Evolutionary conservation across 2,113 vertebrate genomes (phyloP), one percentile per base, ranked within the genome.

Genomic region (Desmodus rotundus): DNA sequence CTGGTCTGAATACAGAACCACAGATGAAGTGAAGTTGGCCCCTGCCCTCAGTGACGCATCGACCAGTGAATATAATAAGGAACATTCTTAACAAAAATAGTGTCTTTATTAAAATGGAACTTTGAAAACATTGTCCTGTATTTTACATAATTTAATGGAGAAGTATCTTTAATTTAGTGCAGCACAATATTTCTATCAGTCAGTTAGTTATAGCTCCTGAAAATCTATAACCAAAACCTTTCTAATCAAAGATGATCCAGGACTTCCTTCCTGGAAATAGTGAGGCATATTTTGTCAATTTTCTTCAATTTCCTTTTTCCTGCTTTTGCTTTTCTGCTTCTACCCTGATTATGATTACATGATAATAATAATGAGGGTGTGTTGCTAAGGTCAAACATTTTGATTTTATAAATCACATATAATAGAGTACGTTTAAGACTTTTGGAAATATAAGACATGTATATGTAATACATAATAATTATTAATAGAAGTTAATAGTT

Each of bases 391-490:
- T 41, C 17, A 89, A 86, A 80, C 26, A 43, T 74, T 88, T 96
- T 87, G 38, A 83, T 80, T 68, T 58, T 77, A 24, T 77, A 61
- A 78, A 63, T 43, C 19, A 68, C 14, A 67, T 43, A 2, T 85
- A 56, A 38, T 52, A 87, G 19, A 33, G 11, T 70, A 1, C 76
- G 20, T 54, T 77, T 87, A 93, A 80, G 6, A 22, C 16, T 86
- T 90, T 67, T 56, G 33, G 74, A 96, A 92, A 41, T 85, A 91
- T 85, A 91, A 95, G 31, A 82, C 11, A n/a, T 9, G 54, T 17
- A 82, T 33, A 28, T 74, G 0, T 58, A 63, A 89, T 22, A 61
- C 36, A 89, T 4, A 81, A 19, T 80, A 81, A 31, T 2, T 68
- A 12, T 61, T 74, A 74, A 54, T 47, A 74, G 5, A 2, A 52